Base-by-base conservation (phyloP, 1,140 invertebrate genomes). In the Drosophila sp. region DNA sequence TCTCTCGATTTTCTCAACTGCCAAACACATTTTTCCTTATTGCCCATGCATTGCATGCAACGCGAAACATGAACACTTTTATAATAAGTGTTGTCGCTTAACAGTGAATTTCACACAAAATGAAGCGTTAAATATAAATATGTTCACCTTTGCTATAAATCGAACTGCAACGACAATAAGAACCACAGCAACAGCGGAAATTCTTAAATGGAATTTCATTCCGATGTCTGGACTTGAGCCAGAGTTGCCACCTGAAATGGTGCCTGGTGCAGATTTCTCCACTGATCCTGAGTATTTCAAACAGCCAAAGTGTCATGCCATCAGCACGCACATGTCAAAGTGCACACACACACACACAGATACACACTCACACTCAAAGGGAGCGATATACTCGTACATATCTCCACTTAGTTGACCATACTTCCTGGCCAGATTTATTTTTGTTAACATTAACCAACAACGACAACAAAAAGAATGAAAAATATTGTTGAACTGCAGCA, bases 311-410 rank as follows among this genome's bases (percentile, higher is more conserved):
- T 75, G 66, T 58, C 65, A 14, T 65, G 58, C 58, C 43, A 56
- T 45, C 57, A 50, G 38, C 72, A 74, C 65, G 58, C 65, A 74
- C 65, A 74, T 58, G 64, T 61, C 63, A 71, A 56, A 56, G 58
- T 40, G 21, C 48, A 41, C 21, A 58, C 13, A n/a, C 38, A 61
- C 6, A 25, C 6, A 66, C n/a, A 27, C 6, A 25, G 4, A 66
- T 7, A 27, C 29, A 32, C 29, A 7, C 59, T 29, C n/a, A 41
- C n/a, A 14, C 18, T 38, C 16, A 3, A 21, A 9, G 11, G 8
- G 46, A 43, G 59, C 46, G 43, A 16, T 32, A 48, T 40, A 46
- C 16, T n/a, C 11, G 7, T 45, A 45, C 14, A 43, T 18, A 43
- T 46, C 8, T 36, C 34, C 43, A 2, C 18, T 46, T 25, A 0